phyloP scores from a whole-genome alignment of 2,888 invertebrate species.

The Homarus gammarus region DNA sequence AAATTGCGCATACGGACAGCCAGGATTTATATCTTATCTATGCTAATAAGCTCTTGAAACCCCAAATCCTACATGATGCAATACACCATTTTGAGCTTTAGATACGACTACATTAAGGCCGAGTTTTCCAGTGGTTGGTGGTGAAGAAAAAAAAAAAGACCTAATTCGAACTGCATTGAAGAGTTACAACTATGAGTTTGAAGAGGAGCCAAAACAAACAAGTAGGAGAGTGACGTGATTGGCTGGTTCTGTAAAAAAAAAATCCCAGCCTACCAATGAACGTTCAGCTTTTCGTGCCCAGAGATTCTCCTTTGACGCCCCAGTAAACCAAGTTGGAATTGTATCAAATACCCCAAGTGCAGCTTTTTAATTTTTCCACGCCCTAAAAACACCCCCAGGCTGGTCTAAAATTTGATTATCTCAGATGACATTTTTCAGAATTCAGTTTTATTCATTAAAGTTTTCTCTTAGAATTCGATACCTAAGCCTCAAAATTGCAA shows the following conservation, averaged over 20 bases:
- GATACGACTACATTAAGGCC: conserved; percentile 51
- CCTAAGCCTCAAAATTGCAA: conserved; percentile 36
- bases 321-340: background rate
- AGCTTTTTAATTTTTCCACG: background rate
- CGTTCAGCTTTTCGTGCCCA: background rate
- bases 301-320: background rate
- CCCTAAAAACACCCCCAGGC: background rate
- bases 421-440: background rate
- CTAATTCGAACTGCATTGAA: conserved; percentile 21
- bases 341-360: background rate
- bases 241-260: background rate
- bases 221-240: conserved; percentile 20
- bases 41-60: conserved; percentile 60
- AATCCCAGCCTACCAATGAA: background rate
- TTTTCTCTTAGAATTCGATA: conserved; percentile 41
- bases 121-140: conserved; percentile 49
- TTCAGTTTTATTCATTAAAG: conserved; percentile 31
- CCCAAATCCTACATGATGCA: conserved; percentile 52
- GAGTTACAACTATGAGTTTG: conserved; percentile 5
- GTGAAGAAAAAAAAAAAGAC: conserved; percentile 25
- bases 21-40: conserved; percentile 51
- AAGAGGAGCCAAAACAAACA: conserved; percentile 9
- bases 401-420: background rate
- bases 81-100: conserved; percentile 61
- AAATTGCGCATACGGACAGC: conserved; percentile 37